These are phyloP conservation scores for Apogon hyalosoma DNA, from an alignment of 2,797 vertebrate species.

Conservation along the genomic window DNA sequence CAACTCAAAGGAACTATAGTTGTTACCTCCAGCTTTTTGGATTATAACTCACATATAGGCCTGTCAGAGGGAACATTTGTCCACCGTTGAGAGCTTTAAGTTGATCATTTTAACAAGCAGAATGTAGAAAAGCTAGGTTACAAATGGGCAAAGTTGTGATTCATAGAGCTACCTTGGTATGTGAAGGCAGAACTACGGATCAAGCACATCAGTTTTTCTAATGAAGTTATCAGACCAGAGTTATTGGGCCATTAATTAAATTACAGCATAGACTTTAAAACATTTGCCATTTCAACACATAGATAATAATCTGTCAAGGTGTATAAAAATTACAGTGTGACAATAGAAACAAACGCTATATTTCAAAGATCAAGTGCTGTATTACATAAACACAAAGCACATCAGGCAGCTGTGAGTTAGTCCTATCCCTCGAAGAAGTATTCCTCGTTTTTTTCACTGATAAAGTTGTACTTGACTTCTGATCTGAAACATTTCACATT, in stretches of 20 bases:
- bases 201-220: slow-evolving; percentile 2
- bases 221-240: slow-evolving; percentile 12
- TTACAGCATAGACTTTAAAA: slow-evolving; percentile 5
- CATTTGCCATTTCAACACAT: slow-evolving; percentile 1
- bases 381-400: not conserved
- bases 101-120: not conserved
- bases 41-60: not conserved
- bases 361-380: too few relatives aligned
- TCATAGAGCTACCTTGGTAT: not conserved
- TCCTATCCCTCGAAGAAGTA: not conserved
- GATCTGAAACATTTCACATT: slow-evolving; percentile 4
- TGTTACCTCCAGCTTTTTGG: not conserved
- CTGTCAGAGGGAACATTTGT: not conserved
- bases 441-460: not conserved
- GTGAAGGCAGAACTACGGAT: slow-evolving; percentile 8
- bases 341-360: not conserved
- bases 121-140: not conserved
- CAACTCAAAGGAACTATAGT: not conserved
- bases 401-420: not conserved
- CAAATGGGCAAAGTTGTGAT: not conserved
- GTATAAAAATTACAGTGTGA: not conserved
- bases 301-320: not conserved
- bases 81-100: not conserved
- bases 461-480: slow-evolving; percentile 20
- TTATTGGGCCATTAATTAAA: slow-evolving; percentile 30